A percentile compares a stretch with the other conserved stretches of the same genome.
Evolutionary conservation across 2,113 vertebrate genomes (phyloP).

Genomic region (Uropsilus gracilis): DNA sequence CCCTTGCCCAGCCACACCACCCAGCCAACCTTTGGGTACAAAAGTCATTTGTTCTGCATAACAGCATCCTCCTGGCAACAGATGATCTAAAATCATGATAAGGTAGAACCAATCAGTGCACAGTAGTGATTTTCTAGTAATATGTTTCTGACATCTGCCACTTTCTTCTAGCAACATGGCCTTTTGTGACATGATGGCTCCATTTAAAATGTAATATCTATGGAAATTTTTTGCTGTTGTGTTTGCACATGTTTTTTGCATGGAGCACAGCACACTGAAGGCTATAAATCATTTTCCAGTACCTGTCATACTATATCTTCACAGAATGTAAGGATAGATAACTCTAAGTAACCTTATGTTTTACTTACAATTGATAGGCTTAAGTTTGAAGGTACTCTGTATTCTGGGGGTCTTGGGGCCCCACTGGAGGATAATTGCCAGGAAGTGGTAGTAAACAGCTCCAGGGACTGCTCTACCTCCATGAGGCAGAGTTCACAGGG

Average conservation of each 20-base stretch:
- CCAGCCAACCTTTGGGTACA: neutral
- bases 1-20: neutral
- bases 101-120: neutral
- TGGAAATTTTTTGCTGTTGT: neutral
- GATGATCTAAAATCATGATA: neutral
- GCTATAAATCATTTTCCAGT: neutral
- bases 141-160: neutral
- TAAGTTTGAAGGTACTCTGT: neutral
- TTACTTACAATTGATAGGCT: neutral
- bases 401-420: neutral
- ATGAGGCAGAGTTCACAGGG: constrained; percentile 70
- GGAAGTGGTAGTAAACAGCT: constrained; percentile 67
- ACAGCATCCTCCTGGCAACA: neutral
- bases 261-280: neutral
- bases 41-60: neutral
- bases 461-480: constrained; percentile 59
- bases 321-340: neutral
- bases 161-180: neutral
- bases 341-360: neutral
- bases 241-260: neutral
- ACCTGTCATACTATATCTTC: neutral
- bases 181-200: neutral
- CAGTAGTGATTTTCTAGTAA: neutral
- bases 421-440: constrained; percentile 62
- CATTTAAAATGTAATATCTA: neutral